Evolutionary conservation across 2,888 invertebrate genomes (phyloP), one percentile per base, ranked within the genome.

Genomic region (Machimus atricapillus): DNA sequence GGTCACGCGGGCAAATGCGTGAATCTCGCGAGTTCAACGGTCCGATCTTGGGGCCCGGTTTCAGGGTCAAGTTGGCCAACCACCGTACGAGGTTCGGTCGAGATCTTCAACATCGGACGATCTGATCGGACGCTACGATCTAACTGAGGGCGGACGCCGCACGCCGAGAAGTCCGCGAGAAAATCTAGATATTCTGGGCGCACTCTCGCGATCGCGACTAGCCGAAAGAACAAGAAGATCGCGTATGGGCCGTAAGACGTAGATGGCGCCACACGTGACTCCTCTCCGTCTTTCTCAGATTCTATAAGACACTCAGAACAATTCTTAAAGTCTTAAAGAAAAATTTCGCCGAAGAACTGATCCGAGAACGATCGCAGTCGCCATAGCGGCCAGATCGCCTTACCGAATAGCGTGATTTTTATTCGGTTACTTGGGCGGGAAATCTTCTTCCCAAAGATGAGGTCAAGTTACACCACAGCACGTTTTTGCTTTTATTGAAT

Each of bases 11-110:
- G 23, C 58, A 82, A 58, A 31, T 40, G 66, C 58, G 37, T 81
- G 16, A 81, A 81, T 81, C 34, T 34, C 37, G 58, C 37, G 82
- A 82, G 82, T 82, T 82, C 82, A 82, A 82, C 52, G 82, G 37
- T 58, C 66, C 66, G 34, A 82, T 82, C 19, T 66, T 66, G 40
- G 27, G 34, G 31, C 43, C n/a, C 34, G 34, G 40, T 58, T 79
- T 82, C 82, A 82, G 82, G 82, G 82, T 82, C 82, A 82, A 81
- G 76, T 37, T 76, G 16, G 37, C 14, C 31, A 34, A 43, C 23
- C 23, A 78, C 78, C 43, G 27, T 66, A 8, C 27, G 66, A 66
- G 14, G 9, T 66, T 9, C 19, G 27, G 34, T n/a, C 76, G 34
- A 37, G 34, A 76, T 76, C 76, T n/a, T 27, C 23, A 40, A 66